Evolutionary conservation across 2,797 vertebrate genomes (phyloP), one percentile per base, ranked within the genome.

Genomic region (Ispidina lecontei): DNA sequence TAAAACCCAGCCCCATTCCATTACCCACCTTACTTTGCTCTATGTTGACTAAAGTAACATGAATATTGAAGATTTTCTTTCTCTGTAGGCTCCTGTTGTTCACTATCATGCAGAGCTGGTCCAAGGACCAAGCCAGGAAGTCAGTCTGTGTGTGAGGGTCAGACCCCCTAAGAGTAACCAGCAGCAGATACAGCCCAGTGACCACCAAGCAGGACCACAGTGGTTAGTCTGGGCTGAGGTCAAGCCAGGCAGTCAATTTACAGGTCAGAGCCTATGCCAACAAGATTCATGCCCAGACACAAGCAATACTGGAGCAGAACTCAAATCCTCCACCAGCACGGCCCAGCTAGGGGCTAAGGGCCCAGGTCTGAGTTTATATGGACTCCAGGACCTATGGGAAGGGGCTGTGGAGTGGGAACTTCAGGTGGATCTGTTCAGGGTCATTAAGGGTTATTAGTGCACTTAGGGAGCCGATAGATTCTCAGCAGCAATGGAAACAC

Each of bases 291-390:
- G 10, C 19, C 63, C 37, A 73, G 20, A 6, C 16, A 62, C 10
- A 26, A 37, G 28, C 19, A 25, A 1, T 2, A 20, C 52, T 37
- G 9, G 8, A 3, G n/a, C 29, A 71, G 41, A 64, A 2, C 54
- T 29, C 58, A 6, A 35, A 3, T 22, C 9, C 12, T 12, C n/a
- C 28, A 43, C 3, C 22, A 58, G 1, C 12, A 1, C 7, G 23
- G 18, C 9, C 8, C 12, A 51, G 2, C 4, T 0, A 10, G 5
- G 1, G 5, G 2, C 1, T 54, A 7, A 14, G 8, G 4, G 1
- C 4, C 26, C 29, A 63, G 35, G 39, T 41, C 76, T 41, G 54
- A 64, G 25, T 22, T 64, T 37, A 10, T 60, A 4, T 14, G 41
- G 47, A 31, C 43, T 56, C 7, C 44, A 49, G 39, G 44, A 60